Percentiles rank a stretch among this genome's conserved stretches.
phyloP scores from a whole-genome alignment of 2,888 invertebrate species.

The Leptogaster cylindrica region DNA sequence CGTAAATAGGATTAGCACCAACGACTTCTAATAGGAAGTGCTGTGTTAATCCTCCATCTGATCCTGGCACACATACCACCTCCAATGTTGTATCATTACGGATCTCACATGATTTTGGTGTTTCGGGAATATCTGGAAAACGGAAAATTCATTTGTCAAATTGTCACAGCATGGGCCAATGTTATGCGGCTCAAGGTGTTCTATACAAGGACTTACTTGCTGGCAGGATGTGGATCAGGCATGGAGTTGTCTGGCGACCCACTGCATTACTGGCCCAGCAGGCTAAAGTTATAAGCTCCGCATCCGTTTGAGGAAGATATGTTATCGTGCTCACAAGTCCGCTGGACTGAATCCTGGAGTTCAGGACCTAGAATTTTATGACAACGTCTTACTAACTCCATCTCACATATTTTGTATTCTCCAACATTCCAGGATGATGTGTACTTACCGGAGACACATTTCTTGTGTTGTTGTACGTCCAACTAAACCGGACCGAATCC shows the following conservation, averaged over 20 bases:
- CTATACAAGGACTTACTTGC: slow-evolving; percentile 74
- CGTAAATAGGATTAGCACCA: slow-evolving; percentile 65
- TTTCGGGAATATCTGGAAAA: slow-evolving; percentile 75
- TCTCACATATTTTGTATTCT: neutral
- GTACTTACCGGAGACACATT: slow-evolving; percentile 74
- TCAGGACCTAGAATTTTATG: slow-evolving; percentile 62
- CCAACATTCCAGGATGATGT: neutral
- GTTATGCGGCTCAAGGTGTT: too few species aligned
- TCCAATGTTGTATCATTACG: slow-evolving; percentile 71
- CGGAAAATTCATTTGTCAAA: slow-evolving; percentile 45
- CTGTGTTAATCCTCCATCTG: slow-evolving; percentile 82
- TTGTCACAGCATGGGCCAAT: neutral
- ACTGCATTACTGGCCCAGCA: slow-evolving; percentile 89
- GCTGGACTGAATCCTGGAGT: slow-evolving; percentile 62
- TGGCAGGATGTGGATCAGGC: slow-evolving; percentile 80
- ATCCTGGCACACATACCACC: slow-evolving; percentile 77
- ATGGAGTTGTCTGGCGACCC: slow-evolving; percentile 81
- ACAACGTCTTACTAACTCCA: neutral
- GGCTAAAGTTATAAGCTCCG: slow-evolving; percentile 81
- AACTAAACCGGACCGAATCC: slow-evolving; percentile 75
- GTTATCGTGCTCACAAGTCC: slow-evolving; percentile 68
- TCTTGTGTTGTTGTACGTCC: slow-evolving; percentile 83
- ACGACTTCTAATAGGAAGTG: slow-evolving; percentile 82
- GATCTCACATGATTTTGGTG: slow-evolving; percentile 76
- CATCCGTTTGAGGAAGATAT: slow-evolving; percentile 65